Percentiles rank a stretch among this genome's conserved stretches.
phyloP scores from a whole-genome alignment of 2,113 vertebrate species.

The Suncus etruscus region DNA sequence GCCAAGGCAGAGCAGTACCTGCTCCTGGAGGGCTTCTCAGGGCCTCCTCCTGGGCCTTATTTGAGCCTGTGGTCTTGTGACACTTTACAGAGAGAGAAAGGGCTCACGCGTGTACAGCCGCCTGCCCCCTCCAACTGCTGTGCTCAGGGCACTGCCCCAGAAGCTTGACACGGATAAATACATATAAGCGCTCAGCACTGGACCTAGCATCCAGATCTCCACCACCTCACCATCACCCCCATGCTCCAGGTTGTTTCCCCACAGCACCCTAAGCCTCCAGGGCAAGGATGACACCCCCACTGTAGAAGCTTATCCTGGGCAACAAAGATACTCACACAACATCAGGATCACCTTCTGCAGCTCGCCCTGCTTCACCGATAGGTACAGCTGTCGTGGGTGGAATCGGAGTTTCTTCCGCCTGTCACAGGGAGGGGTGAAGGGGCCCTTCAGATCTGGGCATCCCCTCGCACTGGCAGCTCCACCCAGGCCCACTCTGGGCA shows the following conservation, averaged over 20 bases:
- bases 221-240: background rate
- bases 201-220: background rate
- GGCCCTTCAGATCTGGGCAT: background rate
- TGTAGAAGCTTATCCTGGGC: background rate
- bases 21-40: background rate
- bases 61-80: background rate
- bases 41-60: no score
- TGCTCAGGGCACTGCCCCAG: fast-evolving
- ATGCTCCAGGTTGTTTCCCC: fast-evolving
- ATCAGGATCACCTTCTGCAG: constrained; percentile 95
- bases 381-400: constrained; percentile 94
- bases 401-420: constrained; percentile 96
- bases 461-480: fast-evolving
- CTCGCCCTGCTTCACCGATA: constrained; percentile 94
- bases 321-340: constrained; percentile 90
- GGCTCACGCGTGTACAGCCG: background rate
- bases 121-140: background rate
- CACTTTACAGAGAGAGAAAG: background rate
- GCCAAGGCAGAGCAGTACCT: fast-evolving
- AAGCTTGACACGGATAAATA: fast-evolving
- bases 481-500: background rate
- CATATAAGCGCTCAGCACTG: fast-evolving
- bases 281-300: fast-evolving
- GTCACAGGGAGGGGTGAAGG: background rate
- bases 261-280: background rate